Conservation (phyloP, 2,113 vertebrate genomes). For the Nyctereutes procyonoides region DNA sequence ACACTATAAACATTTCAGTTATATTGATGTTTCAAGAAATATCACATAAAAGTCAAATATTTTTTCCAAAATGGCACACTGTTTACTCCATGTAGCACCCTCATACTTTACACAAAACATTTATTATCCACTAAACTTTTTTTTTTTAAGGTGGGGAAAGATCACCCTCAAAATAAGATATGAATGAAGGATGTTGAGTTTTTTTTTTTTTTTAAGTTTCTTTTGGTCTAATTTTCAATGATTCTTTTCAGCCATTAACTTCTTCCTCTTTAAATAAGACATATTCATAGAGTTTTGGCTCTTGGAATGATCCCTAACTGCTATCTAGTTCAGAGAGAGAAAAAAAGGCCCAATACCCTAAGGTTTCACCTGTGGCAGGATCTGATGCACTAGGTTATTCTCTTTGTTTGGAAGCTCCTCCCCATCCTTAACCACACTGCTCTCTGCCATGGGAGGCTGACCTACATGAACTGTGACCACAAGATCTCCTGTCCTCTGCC, state of each 20-base stretch:
- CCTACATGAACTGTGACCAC: neutral
- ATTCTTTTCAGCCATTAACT: neutral
- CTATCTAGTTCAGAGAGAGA: neutral
- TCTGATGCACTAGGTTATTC: neutral
- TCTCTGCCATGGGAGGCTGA: neutral
- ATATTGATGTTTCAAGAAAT: slow-evolving; percentile 71
- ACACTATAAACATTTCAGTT: slow-evolving; percentile 13
- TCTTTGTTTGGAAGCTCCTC: neutral
- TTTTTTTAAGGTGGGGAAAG: slow-evolving; percentile 9
- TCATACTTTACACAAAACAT: slow-evolving; percentile 43
- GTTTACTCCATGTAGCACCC: slow-evolving; percentile 21
- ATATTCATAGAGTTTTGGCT: neutral
- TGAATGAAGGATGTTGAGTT: slow-evolving; percentile 21
- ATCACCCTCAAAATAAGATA: slow-evolving; percentile 12
- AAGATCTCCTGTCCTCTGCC: neutral
- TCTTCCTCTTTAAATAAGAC: neutral
- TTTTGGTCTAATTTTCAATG: neutral
- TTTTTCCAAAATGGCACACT: neutral
- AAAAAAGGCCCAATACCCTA: neutral
- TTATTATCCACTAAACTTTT: slow-evolving; percentile 20
- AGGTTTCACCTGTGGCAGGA: neutral
- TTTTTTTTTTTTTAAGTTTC: neutral
- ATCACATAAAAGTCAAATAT: slow-evolving; percentile 49
- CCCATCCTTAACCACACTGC: neutral
- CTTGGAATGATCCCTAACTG: neutral